Conservation (phyloP, 2,888 invertebrate species). For the Actias luna region DNA sequence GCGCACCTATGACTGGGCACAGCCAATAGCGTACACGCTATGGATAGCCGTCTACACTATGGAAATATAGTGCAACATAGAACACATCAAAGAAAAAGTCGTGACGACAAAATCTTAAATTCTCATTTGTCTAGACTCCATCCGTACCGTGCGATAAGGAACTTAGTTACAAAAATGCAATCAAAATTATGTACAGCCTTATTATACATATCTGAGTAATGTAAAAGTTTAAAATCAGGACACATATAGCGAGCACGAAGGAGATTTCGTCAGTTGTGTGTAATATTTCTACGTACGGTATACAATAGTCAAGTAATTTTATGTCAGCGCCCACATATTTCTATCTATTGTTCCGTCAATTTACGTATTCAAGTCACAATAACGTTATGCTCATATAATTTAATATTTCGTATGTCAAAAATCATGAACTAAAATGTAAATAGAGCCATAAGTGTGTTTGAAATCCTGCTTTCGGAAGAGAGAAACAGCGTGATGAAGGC, state of each 20-base stretch:
- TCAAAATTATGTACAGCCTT: neutral
- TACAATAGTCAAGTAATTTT: slow-evolving; percentile 17
- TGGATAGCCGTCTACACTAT: too few relatives aligned
- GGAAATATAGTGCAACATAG: too few relatives aligned
- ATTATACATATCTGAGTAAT: neutral
- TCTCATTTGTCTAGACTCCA: too few relatives aligned
- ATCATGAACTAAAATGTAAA: neutral
- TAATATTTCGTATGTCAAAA: slow-evolving; percentile 18
- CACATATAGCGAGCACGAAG: neutral
- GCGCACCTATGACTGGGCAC: too few relatives aligned
- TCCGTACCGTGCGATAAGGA: too few relatives aligned
- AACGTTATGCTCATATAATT: slow-evolving; percentile 22
- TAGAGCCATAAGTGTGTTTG: too few relatives aligned
- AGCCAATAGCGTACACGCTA: too few relatives aligned
- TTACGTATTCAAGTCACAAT: slow-evolving; percentile 20
- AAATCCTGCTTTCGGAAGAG: too few relatives aligned
- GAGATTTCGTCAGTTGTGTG: neutral
- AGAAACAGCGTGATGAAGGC: too few relatives aligned
- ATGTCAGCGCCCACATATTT: slow-evolving; percentile 20
- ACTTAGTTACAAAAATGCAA: too few relatives aligned
- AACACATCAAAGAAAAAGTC: too few relatives aligned
- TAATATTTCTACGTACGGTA: slow-evolving; percentile 15
- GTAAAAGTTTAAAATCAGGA: neutral
- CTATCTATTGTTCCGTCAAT: slow-evolving; percentile 19
- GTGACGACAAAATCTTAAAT: too few relatives aligned